Percentiles rank a stretch among this genome's conserved stretches.
Evolutionary conservation across 2,113 vertebrate species (phyloP).

Genomic region (Anolis carolinensis): DNA sequence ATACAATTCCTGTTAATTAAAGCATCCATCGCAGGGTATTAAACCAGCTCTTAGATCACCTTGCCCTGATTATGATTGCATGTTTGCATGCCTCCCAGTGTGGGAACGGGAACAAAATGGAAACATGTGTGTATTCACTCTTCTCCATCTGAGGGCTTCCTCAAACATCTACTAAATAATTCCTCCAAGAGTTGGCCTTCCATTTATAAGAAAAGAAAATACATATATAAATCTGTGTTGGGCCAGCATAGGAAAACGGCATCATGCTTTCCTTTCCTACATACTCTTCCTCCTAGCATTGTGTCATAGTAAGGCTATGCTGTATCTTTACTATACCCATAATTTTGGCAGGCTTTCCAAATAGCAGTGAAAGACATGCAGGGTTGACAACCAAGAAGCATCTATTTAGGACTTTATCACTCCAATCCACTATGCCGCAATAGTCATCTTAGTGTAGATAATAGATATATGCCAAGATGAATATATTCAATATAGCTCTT

Average conservation of each 20-base stretch:
- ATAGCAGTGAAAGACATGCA: too few relatives aligned
- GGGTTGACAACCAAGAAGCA: too few relatives aligned
- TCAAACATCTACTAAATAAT: neutral
- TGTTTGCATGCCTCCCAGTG: constrained; percentile 46
- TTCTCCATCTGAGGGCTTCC: neutral
- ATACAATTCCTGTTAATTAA: constrained; percentile 67
- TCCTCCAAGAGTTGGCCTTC: neutral
- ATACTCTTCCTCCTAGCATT: neutral
- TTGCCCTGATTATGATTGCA: constrained; percentile 59
- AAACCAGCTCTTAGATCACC: constrained; percentile 53
- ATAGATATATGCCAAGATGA: too few relatives aligned
- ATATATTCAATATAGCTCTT: too few relatives aligned
- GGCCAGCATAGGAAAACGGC: neutral
- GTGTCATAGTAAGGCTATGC: too few relatives aligned
- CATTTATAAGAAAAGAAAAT: neutral
- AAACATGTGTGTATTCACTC: neutral
- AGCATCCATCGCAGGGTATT: constrained; percentile 54
- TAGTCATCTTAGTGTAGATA: too few relatives aligned
- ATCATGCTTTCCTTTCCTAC: neutral
- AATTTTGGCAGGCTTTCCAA: too few relatives aligned
- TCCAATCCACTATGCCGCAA: too few relatives aligned
- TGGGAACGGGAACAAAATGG: constrained; percentile 23
- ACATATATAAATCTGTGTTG: neutral
- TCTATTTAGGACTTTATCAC: too few relatives aligned
- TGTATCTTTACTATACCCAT: neutral